Evolutionary conservation across 2,797 vertebrate species (phyloP).

Genomic region (Sebastes hubbsi): DNA sequence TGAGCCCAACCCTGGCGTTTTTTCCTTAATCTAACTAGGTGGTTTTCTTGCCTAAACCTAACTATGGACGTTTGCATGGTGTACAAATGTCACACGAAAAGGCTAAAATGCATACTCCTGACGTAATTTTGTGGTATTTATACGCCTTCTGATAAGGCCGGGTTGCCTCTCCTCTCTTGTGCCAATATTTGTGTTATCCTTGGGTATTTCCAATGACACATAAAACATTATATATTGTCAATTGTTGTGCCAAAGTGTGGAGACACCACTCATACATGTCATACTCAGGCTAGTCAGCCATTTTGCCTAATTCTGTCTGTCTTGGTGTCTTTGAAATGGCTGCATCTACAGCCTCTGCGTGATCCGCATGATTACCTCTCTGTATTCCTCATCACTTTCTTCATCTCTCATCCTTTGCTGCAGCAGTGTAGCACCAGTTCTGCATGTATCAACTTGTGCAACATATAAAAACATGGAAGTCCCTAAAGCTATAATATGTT

Average conservation of each 20-base stretch:
- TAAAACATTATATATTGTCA: neutral
- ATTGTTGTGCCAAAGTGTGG: neutral
- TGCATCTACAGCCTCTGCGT: neutral
- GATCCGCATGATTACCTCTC: neutral
- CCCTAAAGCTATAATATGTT: constrained; percentile 33
- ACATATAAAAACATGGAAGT: constrained; percentile 39
- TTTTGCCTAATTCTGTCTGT: constrained; percentile 9
- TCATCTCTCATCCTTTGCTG: constrained; percentile 6
- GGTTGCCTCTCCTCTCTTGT: neutral
- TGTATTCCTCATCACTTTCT: constrained; percentile 13
- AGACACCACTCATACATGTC: neutral
- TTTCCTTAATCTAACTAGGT: too few relatives aligned
- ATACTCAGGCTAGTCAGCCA: neutral
- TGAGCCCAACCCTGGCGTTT: accelerated
- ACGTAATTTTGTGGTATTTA: too few relatives aligned
- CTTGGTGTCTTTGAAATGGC: neutral
- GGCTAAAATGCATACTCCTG: too few relatives aligned
- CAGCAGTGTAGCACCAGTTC: neutral
- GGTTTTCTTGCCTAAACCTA: too few relatives aligned
- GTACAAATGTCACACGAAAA: too few relatives aligned
- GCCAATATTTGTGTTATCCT: neutral
- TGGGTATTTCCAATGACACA: neutral
- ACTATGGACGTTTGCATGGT: too few relatives aligned
- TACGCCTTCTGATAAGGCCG: accelerated
- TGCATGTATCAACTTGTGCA: constrained; percentile 32